phyloP scores from a whole-genome alignment of 2,113 vertebrate genomes.

The Murina feae region DNA sequence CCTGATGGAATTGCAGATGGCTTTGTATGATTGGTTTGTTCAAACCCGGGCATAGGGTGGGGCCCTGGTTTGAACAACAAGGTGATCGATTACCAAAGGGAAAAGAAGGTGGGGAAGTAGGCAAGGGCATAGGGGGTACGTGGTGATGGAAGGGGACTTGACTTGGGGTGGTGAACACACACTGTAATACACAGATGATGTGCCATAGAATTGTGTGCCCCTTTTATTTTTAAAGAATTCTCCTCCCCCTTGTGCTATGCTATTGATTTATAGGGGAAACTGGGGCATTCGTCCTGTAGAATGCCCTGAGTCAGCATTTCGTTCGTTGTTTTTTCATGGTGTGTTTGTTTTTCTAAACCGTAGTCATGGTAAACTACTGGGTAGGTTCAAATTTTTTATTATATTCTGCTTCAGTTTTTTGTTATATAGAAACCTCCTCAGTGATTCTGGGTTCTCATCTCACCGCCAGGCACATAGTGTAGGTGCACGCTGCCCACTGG shows the following conservation, averaged over 20 bases:
- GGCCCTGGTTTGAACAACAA: neutral
- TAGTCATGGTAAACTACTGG: neutral
- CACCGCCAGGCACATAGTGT: neutral
- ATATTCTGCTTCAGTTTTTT: neutral
- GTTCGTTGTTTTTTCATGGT: neutral
- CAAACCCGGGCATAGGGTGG: neutral
- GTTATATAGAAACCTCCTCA: neutral
- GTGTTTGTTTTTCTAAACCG: neutral
- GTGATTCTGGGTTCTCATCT: too few relatives aligned
- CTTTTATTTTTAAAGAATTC: neutral
- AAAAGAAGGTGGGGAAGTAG: neutral
- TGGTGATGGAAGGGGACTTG: neutral
- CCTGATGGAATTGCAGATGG: too few relatives aligned
- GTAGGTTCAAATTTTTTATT: neutral
- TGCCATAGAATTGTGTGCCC: neutral
- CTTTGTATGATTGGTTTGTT: neutral
- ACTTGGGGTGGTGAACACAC: neutral
- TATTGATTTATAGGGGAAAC: neutral
- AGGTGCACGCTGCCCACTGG: neutral
- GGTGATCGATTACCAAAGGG: neutral
- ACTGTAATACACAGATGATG: neutral
- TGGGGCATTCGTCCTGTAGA: neutral
- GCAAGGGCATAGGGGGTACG: neutral
- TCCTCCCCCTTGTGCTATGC: neutral
- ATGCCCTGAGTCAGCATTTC: neutral